Base-by-base conservation (phyloP, 2,113 vertebrate species). In the Corythornis madagascariensis region DNA sequence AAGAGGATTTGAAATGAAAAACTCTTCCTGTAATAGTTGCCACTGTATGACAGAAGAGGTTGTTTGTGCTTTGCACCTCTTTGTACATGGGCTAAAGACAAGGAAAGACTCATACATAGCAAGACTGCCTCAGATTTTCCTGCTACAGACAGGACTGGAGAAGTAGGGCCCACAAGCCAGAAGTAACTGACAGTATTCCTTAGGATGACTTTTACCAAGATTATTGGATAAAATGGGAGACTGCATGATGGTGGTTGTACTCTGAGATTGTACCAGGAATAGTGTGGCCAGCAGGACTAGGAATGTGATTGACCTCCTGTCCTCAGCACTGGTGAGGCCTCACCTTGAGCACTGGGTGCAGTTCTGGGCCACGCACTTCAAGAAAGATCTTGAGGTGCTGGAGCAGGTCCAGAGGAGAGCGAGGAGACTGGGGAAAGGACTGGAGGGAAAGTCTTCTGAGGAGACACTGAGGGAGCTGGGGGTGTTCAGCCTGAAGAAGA, bases 81-180 rank as follows among this genome's bases (percentile, higher is more conserved):
- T 71, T 52, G 29, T 67, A 21, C 0, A 0, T 75, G 40, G 70
- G 47, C 38, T 35, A 13, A 3, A 1, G 45, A 26, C 2, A 4
- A 22, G 18, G 42, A 59, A 60, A 78, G 61, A 20, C 29, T 43
- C 0, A 0, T 29, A 38, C 38, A 70, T 77, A 53, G 43, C 43
- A 56, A 78, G 40, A 25, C 72, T 45, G 24, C 45, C 70, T 72
- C 66, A 64, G 22, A 14, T 82, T 66, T 61, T 93, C 42, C 75
- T 93, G 28, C 35, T n/a, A 42, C 45, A 45, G 67, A 38, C 18
- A n/a, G 64, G 29, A 45, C 55, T 50, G 67, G 55, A 76, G 42
- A 86, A 73, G 21, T 6, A 79, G 50, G 20, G 38, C 31, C 29
- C 20, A 40, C 26, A 55, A 55, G 29, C 50, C 28, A n/a, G 9